A percentile compares a stretch with the other conserved stretches of the same genome.
Conservation (phyloP, 2,113 vertebrate genomes). For the Emberiza fucata region DNA sequence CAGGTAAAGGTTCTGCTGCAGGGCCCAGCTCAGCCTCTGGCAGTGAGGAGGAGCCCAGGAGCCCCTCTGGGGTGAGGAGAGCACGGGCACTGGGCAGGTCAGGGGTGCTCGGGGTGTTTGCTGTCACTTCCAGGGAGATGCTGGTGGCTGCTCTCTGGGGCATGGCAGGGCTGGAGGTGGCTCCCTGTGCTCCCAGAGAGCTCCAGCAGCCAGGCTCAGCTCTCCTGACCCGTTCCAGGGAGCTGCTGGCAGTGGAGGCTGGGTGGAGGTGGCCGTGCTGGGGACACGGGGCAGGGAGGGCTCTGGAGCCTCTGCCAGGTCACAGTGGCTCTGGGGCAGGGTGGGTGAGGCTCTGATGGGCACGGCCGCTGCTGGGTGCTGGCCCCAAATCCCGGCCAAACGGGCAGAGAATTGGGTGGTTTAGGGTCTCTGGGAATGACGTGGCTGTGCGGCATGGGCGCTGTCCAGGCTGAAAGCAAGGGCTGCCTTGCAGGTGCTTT, state of each 20-base stretch:
- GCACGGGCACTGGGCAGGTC: not conserved
- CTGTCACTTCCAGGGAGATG: not conserved
- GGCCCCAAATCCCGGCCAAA: not conserved
- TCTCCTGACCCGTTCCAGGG: not conserved
- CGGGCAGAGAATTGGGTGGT: accelerated
- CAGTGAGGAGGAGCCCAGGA: not conserved
- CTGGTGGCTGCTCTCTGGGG: too few relatives aligned
- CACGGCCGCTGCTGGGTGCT: not conserved
- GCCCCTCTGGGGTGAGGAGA: not conserved
- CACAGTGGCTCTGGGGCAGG: not conserved
- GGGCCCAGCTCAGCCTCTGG: not conserved
- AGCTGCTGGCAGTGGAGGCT: not conserved
- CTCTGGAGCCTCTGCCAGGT: accelerated
- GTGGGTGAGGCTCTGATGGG: not conserved
- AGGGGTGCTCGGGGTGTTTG: not conserved
- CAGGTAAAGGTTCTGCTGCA: not conserved
- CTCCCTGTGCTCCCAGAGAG: not conserved
- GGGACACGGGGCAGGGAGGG: not conserved
- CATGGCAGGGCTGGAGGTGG: not conserved
- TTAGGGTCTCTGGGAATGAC: not conserved
- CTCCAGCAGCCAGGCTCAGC: not conserved
- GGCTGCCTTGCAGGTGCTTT: not conserved
- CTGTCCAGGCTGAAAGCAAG: not conserved
- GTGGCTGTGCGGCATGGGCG: not conserved
- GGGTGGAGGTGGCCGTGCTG: not conserved